Conservation (phyloP, 2,797 vertebrate genomes). For the Syngnathus acus region DNA sequence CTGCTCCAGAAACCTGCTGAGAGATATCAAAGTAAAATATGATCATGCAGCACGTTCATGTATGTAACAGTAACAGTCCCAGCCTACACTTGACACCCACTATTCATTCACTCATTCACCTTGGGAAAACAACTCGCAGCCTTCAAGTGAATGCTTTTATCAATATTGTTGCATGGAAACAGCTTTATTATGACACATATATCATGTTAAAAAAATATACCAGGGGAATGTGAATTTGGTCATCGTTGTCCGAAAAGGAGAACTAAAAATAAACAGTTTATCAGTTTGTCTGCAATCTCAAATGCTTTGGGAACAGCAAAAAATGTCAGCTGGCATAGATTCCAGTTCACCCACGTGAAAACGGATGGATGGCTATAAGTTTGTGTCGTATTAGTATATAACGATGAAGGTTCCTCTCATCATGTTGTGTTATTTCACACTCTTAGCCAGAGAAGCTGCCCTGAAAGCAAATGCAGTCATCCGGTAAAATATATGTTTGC, state of each 20-base stretch:
- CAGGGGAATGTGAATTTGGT: not conserved
- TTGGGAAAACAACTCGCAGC: not conserved
- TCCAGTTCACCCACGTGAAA: not conserved
- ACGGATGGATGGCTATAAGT: too few species aligned
- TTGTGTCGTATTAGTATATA: not conserved
- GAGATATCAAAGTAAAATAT: not conserved
- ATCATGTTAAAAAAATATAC: not conserved
- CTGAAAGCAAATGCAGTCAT: not conserved
- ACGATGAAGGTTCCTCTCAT: not conserved
- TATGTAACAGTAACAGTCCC: not conserved
- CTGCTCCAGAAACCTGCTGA: not conserved
- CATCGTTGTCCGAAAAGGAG: not conserved
- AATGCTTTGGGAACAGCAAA: not conserved
- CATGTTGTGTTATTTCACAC: not conserved
- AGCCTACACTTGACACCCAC: not conserved
- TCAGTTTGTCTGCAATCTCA: too few species aligned
- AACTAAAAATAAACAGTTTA: not conserved
- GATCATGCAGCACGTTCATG: not conserved
- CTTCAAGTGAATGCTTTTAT: not conserved
- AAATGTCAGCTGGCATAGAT: not conserved
- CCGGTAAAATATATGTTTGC: not conserved
- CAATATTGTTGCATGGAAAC: not conserved
- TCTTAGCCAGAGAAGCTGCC: too few species aligned
- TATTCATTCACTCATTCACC: not conserved
- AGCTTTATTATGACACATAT: not conserved